A percentile compares a stretch with the other conserved stretches of the same genome.
Evolutionary conservation across 2,113 vertebrate species (phyloP).

Genomic region (Mystacornis crossleyi): DNA sequence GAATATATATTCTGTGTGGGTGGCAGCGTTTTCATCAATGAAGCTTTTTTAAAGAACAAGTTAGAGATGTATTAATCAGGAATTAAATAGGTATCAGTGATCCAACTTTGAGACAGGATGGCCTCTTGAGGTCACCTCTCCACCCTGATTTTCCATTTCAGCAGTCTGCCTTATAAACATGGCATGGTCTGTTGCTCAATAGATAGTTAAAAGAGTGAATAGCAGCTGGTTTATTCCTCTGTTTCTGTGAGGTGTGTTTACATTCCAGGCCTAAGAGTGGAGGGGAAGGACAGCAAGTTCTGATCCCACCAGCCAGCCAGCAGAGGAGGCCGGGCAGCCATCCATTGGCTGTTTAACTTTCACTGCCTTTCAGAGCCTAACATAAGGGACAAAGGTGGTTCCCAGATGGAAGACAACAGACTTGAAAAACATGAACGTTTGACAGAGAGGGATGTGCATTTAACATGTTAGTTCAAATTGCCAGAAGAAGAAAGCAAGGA

Average conservation of each 20-base stretch:
- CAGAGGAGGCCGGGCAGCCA: neutral
- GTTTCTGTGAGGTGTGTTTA: conserved; percentile 54
- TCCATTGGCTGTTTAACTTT: conserved; percentile 31
- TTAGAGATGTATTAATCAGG: conserved; percentile 14
- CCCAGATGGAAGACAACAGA: conserved; percentile 45
- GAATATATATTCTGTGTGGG: neutral
- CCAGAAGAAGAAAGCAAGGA: conserved; percentile 14
- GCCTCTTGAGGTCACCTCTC: neutral
- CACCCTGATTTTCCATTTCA: conserved; percentile 49
- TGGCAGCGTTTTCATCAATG: neutral
- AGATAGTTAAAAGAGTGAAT: conserved; percentile 14
- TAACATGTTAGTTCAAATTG: neutral
- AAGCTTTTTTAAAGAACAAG: neutral
- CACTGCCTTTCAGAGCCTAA: neutral
- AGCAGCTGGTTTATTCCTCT: conserved; percentile 54
- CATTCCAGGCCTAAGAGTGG: conserved; percentile 35
- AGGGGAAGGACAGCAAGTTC: conserved; percentile 41
- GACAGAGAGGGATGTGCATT: conserved; percentile 18
- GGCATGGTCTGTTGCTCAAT: conserved; percentile 21
- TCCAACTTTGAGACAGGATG: neutral
- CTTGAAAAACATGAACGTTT: conserved; percentile 17
- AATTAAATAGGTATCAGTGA: conserved; percentile 10
- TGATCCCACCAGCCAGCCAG: conserved; percentile 43
- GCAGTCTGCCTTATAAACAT: conserved; percentile 22
- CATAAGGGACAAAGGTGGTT: conserved; percentile 12